Percentiles rank a stretch among this genome's conserved stretches.
Evolutionary conservation across 2,113 vertebrate species (phyloP).

Genomic region (Pollimyrus isidori): DNA sequence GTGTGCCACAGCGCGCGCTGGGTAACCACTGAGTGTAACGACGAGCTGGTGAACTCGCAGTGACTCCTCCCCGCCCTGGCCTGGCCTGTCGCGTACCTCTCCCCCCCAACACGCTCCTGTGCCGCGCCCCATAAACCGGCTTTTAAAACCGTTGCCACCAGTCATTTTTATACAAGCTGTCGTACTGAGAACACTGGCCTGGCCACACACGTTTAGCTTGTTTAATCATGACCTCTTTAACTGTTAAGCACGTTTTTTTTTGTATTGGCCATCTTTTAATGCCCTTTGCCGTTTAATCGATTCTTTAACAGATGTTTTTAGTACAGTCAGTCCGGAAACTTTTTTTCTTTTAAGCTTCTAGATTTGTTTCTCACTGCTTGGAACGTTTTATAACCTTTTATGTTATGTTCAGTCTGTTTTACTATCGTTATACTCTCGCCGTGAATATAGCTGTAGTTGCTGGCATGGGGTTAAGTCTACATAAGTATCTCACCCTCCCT

Average conservation of each 20-base stretch:
- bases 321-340: neutral
- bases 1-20: neutral
- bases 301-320: neutral
- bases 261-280: neutral
- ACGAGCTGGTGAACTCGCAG: neutral
- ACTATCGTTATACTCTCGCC: neutral
- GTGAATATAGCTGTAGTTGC: neutral
- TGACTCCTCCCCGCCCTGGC: neutral
- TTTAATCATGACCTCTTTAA: neutral
- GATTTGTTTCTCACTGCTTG: neutral
- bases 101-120: neutral
- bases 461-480: neutral
- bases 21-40: neutral
- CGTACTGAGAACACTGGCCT: neutral
- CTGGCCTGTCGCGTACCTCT: neutral
- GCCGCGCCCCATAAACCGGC: neutral
- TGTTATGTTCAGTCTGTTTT: neutral
- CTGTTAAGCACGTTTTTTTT: neutral
- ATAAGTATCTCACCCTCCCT: neutral
- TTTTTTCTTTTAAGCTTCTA: neutral
- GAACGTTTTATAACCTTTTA: neutral
- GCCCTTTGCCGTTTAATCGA: neutral
- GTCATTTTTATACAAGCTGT: neutral
- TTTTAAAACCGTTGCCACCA: neutral
- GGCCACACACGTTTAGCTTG: neutral